These are phyloP conservation scores for Burhinus bistriatus DNA, from an alignment of 2,113 vertebrate species.

Conservation along the genomic window DNA sequence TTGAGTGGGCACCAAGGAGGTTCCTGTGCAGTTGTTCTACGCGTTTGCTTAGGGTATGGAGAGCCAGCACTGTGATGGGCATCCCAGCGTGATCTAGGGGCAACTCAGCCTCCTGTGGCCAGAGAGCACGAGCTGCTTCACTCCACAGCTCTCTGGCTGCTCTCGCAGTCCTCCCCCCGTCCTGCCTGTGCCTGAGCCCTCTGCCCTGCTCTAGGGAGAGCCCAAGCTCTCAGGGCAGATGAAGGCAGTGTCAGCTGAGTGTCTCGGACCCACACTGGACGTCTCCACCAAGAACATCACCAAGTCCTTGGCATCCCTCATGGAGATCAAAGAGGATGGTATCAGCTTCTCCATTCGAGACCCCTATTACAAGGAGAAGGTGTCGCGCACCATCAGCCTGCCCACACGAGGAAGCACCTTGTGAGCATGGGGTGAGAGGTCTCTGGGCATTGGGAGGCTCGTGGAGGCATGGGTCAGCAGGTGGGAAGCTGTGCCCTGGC, in stretches of 20 bases:
- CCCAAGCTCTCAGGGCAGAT: constrained; percentile 91
- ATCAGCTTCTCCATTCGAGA: constrained; percentile 82
- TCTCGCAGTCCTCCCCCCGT: fast-evolving
- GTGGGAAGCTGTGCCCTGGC: not conserved
- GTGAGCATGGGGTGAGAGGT: constrained; percentile 73
- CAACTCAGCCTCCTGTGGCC: not conserved
- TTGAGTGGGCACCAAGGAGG: not conserved
- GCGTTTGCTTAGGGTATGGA: not conserved
- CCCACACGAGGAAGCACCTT: constrained; percentile 92
- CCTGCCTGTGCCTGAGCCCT: not conserved
- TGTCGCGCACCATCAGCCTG: constrained; percentile 89
- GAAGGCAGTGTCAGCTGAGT: constrained; percentile 93
- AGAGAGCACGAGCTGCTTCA: not conserved
- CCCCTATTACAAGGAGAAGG: constrained; percentile 82
- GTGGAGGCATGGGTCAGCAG: not conserved
- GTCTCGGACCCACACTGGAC: constrained; percentile 87
- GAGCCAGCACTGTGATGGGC: not conserved
- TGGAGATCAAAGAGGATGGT: constrained; percentile 91
- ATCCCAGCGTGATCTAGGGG: fast-evolving
- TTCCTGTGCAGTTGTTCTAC: not conserved
- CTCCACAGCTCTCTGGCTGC: not conserved
- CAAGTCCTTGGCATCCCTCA: constrained; percentile 92
- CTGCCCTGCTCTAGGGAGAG: constrained; percentile 77
- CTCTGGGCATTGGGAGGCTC: not conserved
- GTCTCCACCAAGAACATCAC: constrained; percentile 88